Percentiles rank a stretch among this genome's conserved stretches.
phyloP scores from a whole-genome alignment of 2,888 invertebrate genomes.

The Acanthosepion pharaonis region DNA sequence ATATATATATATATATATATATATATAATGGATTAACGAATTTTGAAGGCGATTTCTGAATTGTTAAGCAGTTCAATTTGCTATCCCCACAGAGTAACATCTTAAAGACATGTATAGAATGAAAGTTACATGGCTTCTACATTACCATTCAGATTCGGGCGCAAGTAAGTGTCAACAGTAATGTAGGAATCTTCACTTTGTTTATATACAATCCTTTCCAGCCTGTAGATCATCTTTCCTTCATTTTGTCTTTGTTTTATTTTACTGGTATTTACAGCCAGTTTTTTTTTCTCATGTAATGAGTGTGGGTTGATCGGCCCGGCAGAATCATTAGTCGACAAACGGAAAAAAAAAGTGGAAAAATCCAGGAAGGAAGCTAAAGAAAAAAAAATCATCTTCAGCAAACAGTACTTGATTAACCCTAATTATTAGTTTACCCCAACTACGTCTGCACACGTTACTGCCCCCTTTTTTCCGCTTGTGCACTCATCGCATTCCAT shows the following conservation, averaged over 20 bases:
- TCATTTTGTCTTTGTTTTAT: not conserved
- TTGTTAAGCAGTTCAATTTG: too few relatives aligned
- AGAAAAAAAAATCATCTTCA: not conserved
- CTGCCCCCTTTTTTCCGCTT: not conserved
- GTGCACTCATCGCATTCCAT: not conserved
- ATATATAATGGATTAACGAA: too few relatives aligned
- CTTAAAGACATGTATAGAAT: too few relatives aligned
- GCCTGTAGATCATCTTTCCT: not conserved
- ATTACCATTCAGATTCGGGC: not conserved
- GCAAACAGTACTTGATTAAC: not conserved
- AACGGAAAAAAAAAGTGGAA: not conserved
- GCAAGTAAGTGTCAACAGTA: not conserved
- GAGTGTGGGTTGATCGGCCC: not conserved
- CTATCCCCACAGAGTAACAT: too few relatives aligned
- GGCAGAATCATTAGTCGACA: not conserved
- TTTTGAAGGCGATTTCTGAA: too few relatives aligned
- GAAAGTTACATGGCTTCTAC: too few relatives aligned
- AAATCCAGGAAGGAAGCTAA: not conserved
- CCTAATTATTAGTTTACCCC: not conserved
- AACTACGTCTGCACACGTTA: not conserved
- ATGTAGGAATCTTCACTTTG: not conserved
- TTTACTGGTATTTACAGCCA: too few relatives aligned
- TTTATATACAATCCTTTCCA: not conserved
- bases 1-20: too few relatives aligned
- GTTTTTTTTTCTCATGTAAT: not conserved